Conservation (phyloP, 2,888 invertebrate species). For the Nemoura dubitans region DNA sequence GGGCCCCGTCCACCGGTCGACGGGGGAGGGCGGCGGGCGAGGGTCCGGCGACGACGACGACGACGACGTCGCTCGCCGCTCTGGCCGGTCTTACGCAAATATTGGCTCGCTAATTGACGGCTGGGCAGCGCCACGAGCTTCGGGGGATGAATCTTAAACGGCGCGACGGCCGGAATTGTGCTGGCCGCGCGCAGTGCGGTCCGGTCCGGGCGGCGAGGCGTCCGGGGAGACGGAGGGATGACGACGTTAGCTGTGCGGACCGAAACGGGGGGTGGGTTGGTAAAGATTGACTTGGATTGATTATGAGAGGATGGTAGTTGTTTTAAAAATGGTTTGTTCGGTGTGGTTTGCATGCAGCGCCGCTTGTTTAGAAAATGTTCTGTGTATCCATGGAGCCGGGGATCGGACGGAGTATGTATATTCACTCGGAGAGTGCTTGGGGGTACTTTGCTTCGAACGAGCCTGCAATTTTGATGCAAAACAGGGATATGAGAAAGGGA, state of each 20-base stretch:
- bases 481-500: too few relatives aligned
- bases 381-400: not conserved
- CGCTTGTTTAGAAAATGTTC: not conserved
- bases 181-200: not conserved
- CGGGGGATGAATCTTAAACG: constrained; percentile 20
- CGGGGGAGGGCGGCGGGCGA: constrained; percentile 13
- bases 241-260: not conserved
- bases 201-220: not conserved
- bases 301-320: not conserved
- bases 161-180: not conserved
- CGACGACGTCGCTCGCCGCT: constrained; percentile 5
- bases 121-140: not conserved
- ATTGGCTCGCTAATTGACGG: constrained; percentile 39
- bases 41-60: not conserved
- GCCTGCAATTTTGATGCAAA: too few relatives aligned
- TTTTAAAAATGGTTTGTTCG: not conserved
- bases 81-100: constrained; percentile 37
- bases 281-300: not conserved
- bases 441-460: too few relatives aligned
- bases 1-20: not conserved
- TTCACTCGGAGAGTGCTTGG: too few relatives aligned
- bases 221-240: constrained; percentile 1
- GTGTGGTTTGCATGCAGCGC: not conserved
- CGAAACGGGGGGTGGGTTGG: not conserved
- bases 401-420: too few relatives aligned